Conservation (phyloP, 2,113 vertebrate species). For the human (Homo sapiens) region DNA sequence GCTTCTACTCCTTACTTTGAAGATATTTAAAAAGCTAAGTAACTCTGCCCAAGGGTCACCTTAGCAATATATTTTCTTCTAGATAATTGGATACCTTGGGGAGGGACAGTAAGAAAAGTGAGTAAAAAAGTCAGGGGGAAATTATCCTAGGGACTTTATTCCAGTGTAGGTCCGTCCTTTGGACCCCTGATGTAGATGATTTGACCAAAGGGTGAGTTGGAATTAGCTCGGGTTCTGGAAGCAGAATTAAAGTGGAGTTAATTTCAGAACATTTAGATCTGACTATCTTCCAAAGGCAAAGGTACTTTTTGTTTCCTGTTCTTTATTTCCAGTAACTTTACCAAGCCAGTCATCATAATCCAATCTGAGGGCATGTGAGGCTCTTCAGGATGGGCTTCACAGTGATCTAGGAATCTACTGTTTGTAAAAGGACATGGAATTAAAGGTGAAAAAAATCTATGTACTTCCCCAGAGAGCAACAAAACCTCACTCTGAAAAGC, state of each 20-base stretch:
- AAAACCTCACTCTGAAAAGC: not conserved
- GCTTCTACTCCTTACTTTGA: not conserved
- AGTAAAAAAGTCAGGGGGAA: not conserved
- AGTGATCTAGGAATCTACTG: not conserved
- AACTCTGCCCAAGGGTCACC: not conserved
- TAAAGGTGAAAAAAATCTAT: not conserved
- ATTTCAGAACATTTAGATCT: not conserved
- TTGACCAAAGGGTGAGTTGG: not conserved
- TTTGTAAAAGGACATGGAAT: conserved; percentile 6
- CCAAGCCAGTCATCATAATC: not conserved
- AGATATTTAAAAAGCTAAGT: not conserved
- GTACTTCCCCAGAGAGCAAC: not conserved
- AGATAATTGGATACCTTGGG: not conserved
- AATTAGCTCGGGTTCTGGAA: not conserved
- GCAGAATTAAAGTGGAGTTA: not conserved
- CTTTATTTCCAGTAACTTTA: not conserved
- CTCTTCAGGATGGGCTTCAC: not conserved
- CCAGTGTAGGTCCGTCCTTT: not conserved
- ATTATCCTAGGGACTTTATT: not conserved
- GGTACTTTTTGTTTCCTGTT: not conserved
- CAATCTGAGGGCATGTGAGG: not conserved
- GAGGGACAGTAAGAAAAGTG: not conserved
- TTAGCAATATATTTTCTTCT: not conserved
- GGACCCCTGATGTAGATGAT: not conserved
- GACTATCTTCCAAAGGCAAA: not conserved